Evolutionary conservation across 2,797 vertebrate genomes (phyloP).

Genomic region (Aplochiton taeniatus): DNA sequence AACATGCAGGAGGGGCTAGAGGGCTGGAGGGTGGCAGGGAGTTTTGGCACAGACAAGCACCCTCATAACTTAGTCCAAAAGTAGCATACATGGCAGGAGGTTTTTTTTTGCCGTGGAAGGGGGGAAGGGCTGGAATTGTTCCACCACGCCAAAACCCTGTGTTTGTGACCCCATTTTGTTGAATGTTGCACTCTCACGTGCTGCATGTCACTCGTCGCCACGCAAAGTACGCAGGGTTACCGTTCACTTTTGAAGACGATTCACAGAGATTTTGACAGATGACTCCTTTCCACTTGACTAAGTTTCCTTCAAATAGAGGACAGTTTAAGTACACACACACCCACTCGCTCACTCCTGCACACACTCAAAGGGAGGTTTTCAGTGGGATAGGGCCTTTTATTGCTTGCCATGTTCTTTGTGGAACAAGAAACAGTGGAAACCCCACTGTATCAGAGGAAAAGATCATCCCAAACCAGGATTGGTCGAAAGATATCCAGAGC

Average conservation of each 20-base stretch:
- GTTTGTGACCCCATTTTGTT: conserved; percentile 63
- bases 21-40: conserved; percentile 28
- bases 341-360: background rate
- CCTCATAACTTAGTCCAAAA: conserved; percentile 41
- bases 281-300: conserved; percentile 51
- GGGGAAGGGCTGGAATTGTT: conserved; percentile 54
- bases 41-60: conserved; percentile 40
- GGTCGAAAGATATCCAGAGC: conserved; percentile 30
- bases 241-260: conserved; percentile 46
- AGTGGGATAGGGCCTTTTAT: background rate
- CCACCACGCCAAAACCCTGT: conserved; percentile 41
- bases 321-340: background rate
- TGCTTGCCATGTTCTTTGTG: conserved; percentile 30
- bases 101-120: conserved; percentile 25
- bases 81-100: conserved; percentile 45
- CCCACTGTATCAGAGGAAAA: conserved; percentile 37
- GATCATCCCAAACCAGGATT: conserved; percentile 42
- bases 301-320: conserved; percentile 43
- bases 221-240: conserved; percentile 40
- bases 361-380: background rate
- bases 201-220: conserved; percentile 51
- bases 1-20: conserved; percentile 43
- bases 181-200: conserved; percentile 54
- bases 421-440: conserved; percentile 39
- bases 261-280: conserved; percentile 48